These are phyloP conservation scores for Drosophila borborema DNA, from an alignment of 2,888 invertebrate genomes.

Conservation along the genomic window DNA sequence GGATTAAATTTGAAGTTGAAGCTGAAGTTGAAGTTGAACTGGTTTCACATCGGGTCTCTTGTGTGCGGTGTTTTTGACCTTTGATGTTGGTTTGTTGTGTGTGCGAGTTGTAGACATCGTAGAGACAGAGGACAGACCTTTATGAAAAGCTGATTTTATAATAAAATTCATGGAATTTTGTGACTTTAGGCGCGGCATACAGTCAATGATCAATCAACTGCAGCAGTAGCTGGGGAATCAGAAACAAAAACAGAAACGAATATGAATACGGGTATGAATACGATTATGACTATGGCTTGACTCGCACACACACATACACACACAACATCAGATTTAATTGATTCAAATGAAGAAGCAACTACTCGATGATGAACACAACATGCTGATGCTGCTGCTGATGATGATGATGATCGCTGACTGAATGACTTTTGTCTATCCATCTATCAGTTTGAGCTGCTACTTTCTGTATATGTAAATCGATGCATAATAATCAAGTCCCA, in stretches of 20 bases:
- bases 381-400: slow-evolving; percentile 25
- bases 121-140: slow-evolving; percentile 42
- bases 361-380: slow-evolving; percentile 17
- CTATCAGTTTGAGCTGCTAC: slow-evolving; percentile 35
- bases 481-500: slow-evolving; percentile 61
- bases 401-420: slow-evolving; percentile 36
- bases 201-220: slow-evolving; percentile 74
- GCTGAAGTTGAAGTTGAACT: slow-evolving; percentile 31
- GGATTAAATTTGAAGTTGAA: slow-evolving; percentile 40
- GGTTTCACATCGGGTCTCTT: slow-evolving; percentile 33
- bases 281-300: slow-evolving; percentile 52
- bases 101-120: slow-evolving; percentile 29
- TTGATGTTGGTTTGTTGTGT: slow-evolving; percentile 44
- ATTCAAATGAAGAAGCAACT: slow-evolving; percentile 69
- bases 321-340: slow-evolving; percentile 64
- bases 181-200: slow-evolving; percentile 68
- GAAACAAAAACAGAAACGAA: slow-evolving; percentile 27
- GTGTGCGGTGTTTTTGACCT: slow-evolving; percentile 56
- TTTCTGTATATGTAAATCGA: slow-evolving; percentile 64
- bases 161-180: slow-evolving; percentile 74
- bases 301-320: slow-evolving; percentile 35
- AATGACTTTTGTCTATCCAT: slow-evolving; percentile 63
- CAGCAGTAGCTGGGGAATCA: slow-evolving; percentile 45
- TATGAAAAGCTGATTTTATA: slow-evolving; percentile 69
- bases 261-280: slow-evolving; percentile 30